A percentile compares a stretch with the other conserved stretches of the same genome.
These are phyloP conservation scores for Mormyrops boulengeri DNA, from an alignment of 2,797 vertebrate genomes.

Conservation along the genomic window DNA sequence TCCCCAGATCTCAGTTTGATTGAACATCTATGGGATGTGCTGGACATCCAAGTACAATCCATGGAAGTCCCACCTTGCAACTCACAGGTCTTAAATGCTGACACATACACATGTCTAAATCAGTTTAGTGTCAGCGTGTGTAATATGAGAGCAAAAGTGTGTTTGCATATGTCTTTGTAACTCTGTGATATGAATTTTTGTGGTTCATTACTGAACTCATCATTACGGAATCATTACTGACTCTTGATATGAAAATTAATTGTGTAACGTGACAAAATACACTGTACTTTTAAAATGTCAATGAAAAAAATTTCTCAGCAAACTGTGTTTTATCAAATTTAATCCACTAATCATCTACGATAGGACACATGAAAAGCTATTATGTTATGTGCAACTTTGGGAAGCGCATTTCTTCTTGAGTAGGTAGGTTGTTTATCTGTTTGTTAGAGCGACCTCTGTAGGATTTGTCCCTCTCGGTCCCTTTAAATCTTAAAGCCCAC, in stretches of 20 bases:
- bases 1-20: too few relatives aligned
- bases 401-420: neutral
- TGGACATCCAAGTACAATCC: neutral
- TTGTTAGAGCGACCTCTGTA: neutral
- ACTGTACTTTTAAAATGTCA: neutral
- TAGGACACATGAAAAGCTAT: neutral
- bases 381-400: neutral
- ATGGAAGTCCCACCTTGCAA: neutral
- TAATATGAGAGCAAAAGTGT: neutral
- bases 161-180: neutral
- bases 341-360: neutral
- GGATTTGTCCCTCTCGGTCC: neutral
- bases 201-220: neutral
- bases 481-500: conserved; percentile 26
- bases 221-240: neutral
- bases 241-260: neutral
- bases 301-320: neutral
- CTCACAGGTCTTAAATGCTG: neutral
- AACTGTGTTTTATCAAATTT: neutral
- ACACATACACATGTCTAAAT: neutral
- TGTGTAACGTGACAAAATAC: neutral
- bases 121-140: neutral
- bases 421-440: neutral
- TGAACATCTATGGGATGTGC: too few relatives aligned
- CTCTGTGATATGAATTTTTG: neutral